phyloP scores from a whole-genome alignment of 2,113 vertebrate genomes.

The Seriola aureovittata region DNA sequence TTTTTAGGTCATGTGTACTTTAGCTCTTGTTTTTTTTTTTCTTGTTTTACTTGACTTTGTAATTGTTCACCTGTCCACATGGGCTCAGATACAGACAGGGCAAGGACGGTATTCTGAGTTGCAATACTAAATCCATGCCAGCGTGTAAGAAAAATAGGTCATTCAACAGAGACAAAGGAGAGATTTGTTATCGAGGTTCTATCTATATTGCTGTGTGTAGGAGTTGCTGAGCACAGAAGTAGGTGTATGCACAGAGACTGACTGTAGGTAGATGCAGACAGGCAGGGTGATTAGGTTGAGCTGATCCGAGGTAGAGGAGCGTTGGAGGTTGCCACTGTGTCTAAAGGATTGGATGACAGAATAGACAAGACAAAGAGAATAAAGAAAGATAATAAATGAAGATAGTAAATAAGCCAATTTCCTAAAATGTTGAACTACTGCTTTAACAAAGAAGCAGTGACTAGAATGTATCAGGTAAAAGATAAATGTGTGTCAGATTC shows the following conservation, averaged over 20 bases:
- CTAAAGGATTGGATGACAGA: too few species aligned
- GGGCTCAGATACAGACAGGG: not conserved
- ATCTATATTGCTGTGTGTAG: constrained; percentile 23
- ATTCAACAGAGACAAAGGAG: constrained; percentile 9
- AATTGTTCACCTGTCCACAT: constrained; percentile 8
- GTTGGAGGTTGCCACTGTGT: too few species aligned
- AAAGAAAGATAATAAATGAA: too few species aligned
- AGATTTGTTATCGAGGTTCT: constrained; percentile 21
- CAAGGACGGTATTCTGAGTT: not conserved
- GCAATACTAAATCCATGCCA: constrained; percentile 11
- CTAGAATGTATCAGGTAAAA: not conserved
- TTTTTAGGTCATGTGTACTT: constrained; percentile 21
- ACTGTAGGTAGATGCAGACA: constrained; percentile 47
- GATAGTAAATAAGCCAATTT: not conserved
- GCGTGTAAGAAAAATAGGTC: constrained; percentile 23
- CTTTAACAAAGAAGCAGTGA: not conserved
- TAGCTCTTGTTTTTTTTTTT: constrained; percentile 25
- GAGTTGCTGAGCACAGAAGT: constrained; percentile 22
- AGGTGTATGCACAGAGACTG: constrained; percentile 31
- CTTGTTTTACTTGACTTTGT: constrained; percentile 22
- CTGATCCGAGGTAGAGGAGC: too few species aligned
- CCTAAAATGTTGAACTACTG: not conserved
- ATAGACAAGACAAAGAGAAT: too few species aligned
- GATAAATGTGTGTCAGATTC: not conserved
- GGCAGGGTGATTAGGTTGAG: constrained; percentile 30